A percentile compares a stretch with the other conserved stretches of the same genome.
Evolutionary conservation across 2,888 invertebrate genomes (phyloP).

Genomic region (Cerceris ruficornis): DNA sequence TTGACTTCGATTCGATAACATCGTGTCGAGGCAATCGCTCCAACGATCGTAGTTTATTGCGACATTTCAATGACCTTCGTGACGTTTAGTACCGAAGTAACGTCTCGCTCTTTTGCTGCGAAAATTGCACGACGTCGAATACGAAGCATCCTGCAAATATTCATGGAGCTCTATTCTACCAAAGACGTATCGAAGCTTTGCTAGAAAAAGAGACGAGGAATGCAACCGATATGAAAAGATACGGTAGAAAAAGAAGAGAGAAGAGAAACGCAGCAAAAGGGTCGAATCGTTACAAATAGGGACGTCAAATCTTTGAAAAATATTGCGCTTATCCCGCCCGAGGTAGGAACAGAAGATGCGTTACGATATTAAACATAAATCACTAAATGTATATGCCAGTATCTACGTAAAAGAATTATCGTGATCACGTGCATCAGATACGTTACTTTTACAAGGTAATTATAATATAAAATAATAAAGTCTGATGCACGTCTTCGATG

Average conservation of each 20-base stretch:
- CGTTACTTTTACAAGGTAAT: constrained; percentile 31
- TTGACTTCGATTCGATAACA: no score
- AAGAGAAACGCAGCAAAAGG: constrained; percentile 13
- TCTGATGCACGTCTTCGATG: constrained; percentile 28
- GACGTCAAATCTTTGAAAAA: constrained; percentile 35
- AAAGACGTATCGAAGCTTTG: neutral
- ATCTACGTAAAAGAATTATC: constrained; percentile 5
- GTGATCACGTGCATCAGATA: constrained; percentile 14
- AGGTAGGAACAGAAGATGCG: constrained; percentile 33
- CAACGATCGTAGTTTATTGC: no score
- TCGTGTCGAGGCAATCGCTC: no score
- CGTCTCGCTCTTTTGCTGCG: constrained; percentile 31
- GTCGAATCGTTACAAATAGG: constrained; percentile 12
- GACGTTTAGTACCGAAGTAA: neutral
- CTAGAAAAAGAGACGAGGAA: neutral
- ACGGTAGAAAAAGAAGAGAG: neutral
- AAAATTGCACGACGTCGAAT: neutral
- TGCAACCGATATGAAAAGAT: neutral
- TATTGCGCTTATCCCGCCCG: constrained; percentile 73
- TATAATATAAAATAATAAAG: constrained; percentile 27
- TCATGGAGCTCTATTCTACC: no score
- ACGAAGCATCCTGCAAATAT: neutral
- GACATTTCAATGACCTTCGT: neutral
- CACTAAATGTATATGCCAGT: constrained; percentile 24
- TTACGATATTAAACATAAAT: constrained; percentile 32